phyloP scores from a whole-genome alignment of 2,113 vertebrate species.

The Phasianus colchicus region DNA sequence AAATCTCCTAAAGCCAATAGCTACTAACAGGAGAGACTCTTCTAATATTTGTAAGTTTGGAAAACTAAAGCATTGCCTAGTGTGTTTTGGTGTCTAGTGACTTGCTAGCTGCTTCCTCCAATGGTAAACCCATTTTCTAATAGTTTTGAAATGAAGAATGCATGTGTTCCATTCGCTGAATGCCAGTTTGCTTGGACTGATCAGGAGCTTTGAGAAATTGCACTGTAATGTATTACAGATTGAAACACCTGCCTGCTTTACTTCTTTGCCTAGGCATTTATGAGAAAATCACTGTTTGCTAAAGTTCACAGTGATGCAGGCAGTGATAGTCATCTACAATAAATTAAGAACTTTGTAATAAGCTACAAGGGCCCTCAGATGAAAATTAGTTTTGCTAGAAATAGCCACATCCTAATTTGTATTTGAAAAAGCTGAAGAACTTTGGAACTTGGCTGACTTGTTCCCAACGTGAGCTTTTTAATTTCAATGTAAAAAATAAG shows the following conservation, averaged over 20 bases:
- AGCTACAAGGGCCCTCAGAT: neutral
- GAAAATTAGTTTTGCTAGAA: neutral
- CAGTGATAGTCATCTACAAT: neutral
- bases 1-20: neutral
- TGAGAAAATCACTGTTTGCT: neutral
- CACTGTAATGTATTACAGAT: neutral
- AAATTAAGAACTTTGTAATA: neutral
- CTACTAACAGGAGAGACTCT: neutral
- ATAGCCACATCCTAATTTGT: neutral
- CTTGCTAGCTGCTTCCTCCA: neutral
- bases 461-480: neutral
- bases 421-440: constrained; percentile 5
- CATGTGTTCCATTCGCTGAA: accelerated
- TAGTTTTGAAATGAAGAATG: neutral
- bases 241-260: neutral
- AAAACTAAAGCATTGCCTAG: neutral
- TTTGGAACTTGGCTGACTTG: neutral
- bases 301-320: neutral
- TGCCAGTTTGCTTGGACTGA: neutral
- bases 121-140: neutral
- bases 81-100: neutral
- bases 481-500: constrained; percentile 9
- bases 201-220: neutral
- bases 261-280: neutral
- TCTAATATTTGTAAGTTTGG: neutral